Evolutionary conservation across 1,140 invertebrate genomes (phyloP), one percentile per base, ranked within the genome.

Genomic region (Acromyrmex heyeri): DNA sequence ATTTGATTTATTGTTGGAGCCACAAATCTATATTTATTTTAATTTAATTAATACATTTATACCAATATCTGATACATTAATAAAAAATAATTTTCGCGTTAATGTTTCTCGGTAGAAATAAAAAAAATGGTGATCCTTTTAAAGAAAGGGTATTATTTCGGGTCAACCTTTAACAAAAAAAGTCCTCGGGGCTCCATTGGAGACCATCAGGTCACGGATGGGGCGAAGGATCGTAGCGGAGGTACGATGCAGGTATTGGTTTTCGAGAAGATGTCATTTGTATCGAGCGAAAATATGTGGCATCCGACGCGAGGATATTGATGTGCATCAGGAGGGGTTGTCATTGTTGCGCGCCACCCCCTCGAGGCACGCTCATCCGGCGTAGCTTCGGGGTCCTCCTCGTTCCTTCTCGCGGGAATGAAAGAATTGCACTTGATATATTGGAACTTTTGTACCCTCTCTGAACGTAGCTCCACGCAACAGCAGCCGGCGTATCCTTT

Each of bases 351-450:
- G 12, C 61, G 87, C 91, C 90, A 90, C 91, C 87, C 87, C 62
- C 90, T 89, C 61, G 24, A 89, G 70, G 57, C 82, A 61, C 24
- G 72, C 75, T 87, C 61, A 24, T 21, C 67, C 79, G 67, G 67
- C 61, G 53, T 53, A 27, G n/a, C 55, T 55, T 73, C 77, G 6
- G 24, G 34, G 24, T 44, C 55, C 70, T 86, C 75, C 85, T 55
- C 85, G 64, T 88, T 65, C 69, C 75, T 57, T 77, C 65, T 69
- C 82, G 34, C 61, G 55, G 75, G 82, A 62, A 81, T 82, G 86
- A 91, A 91, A 91, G 86, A 86, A 92, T 88, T 91, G 86, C 91
- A 91, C 86, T 92, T 92, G 90, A 92, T 92, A 88, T 92, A 92
- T 92, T 92, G 88, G 85, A 81, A 92, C 89, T 92, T 92, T 92